A percentile compares a stretch with the other conserved stretches of the same genome.
phyloP scores from a whole-genome alignment of 2,113 vertebrate species.

The Monarcha castaneiventris region DNA sequence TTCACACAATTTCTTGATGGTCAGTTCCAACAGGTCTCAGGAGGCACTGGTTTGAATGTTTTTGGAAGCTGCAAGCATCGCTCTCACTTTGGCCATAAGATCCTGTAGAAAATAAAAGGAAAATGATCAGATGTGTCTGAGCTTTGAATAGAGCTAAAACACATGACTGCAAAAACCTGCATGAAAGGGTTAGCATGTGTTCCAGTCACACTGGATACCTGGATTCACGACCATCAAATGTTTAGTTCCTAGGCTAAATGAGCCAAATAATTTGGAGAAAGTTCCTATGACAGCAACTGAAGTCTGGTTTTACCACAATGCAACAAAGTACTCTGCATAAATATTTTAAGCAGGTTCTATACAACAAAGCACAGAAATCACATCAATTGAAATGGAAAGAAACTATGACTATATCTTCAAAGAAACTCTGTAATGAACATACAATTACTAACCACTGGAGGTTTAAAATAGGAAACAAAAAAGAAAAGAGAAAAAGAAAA shows the following conservation, averaged over 20 bases:
- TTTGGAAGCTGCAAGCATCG: conserved; percentile 97
- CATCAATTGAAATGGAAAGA: not conserved
- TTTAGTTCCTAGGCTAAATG: not conserved
- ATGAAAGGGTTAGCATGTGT: not conserved
- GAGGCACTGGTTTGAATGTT: conserved; percentile 87
- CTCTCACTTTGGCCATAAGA: conserved; percentile 98
- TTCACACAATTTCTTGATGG: not conserved
- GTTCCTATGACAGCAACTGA: not conserved
- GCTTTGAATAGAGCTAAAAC: not conserved
- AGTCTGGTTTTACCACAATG: not conserved
- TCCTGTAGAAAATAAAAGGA: conserved; percentile 75
- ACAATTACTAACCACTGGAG: not conserved
- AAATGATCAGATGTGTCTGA: not conserved
- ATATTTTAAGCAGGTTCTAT: not conserved
- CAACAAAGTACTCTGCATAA: not conserved
- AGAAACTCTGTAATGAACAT: not conserved
- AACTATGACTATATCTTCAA: not conserved
- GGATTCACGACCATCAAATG: not conserved
- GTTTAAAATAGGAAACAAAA: not conserved
- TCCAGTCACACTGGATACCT: not conserved
- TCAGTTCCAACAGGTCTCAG: conserved; percentile 67
- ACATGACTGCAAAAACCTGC: not conserved
- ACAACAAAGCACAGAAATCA: not conserved
- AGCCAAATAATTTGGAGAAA: not conserved
- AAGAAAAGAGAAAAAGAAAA: not conserved